Evolutionary conservation across 1,140 invertebrate genomes (phyloP).

Genomic region (Helicoverpa armigera): DNA sequence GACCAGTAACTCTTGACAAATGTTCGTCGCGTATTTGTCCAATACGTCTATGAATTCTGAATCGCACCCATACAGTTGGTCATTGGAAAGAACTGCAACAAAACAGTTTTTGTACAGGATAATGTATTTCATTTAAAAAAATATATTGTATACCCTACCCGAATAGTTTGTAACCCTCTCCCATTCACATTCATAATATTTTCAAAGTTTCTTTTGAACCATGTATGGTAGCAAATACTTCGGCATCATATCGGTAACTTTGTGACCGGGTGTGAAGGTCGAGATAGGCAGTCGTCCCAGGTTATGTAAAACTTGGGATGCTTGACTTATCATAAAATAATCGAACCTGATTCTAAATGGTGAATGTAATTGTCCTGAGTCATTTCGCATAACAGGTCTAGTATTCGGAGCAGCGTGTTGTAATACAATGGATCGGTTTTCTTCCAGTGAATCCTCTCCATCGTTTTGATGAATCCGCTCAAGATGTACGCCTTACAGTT

Average conservation of each 20-base stretch:
- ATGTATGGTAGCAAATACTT: no score
- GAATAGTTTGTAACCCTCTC: no score
- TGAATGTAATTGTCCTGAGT: slow-evolving; percentile 94
- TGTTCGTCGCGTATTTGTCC: slow-evolving; percentile 91
- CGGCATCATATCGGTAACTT: no score
- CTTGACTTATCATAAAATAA: not conserved
- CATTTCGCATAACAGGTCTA: slow-evolving; percentile 92
- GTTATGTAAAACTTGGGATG: no score
- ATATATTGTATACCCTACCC: not conserved
- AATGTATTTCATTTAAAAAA: not conserved
- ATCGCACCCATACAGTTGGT: slow-evolving; percentile 96
- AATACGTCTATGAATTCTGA: slow-evolving; percentile 94
- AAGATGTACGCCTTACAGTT: slow-evolving; percentile 80
- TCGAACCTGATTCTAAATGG: slow-evolving; percentile 92
- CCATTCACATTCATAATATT: no score
- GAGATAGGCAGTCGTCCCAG: no score
- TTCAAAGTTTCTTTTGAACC: no score
- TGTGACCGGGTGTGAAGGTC: no score
- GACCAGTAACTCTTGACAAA: slow-evolving; percentile 92
- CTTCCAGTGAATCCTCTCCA: slow-evolving; percentile 82
- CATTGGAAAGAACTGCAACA: slow-evolving; percentile 96
- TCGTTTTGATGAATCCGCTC: slow-evolving; percentile 80
- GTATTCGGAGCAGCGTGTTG: slow-evolving; percentile 85
- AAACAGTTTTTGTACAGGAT: slow-evolving; percentile 7
- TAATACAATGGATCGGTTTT: slow-evolving; percentile 81